Conservation (phyloP, 2,888 invertebrate genomes). For the Rhodophaea formosa region DNA sequence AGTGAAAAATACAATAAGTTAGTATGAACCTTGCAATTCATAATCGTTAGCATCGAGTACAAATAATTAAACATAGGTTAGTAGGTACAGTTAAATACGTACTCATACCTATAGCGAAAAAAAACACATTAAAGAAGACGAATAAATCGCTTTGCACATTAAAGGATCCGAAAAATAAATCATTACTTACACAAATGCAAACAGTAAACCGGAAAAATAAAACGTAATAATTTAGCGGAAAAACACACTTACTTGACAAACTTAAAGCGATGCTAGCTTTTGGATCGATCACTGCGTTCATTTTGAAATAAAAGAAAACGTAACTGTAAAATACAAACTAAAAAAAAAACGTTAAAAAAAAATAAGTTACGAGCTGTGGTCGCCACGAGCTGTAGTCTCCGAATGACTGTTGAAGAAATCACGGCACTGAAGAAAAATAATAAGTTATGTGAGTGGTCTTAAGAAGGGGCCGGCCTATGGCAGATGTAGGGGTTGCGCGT, state of each 20-base stretch:
- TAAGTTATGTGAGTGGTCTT: constrained; percentile 42
- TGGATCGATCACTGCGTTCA: background rate
- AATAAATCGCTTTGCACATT: background rate
- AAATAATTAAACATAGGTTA: too few species aligned
- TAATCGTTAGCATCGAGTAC: too few species aligned
- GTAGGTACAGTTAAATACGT: too few species aligned
- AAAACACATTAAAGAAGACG: background rate
- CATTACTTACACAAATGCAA: background rate
- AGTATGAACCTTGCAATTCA: too few species aligned
- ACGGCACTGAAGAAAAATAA: constrained; percentile 51
- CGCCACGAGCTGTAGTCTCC: constrained; percentile 37
- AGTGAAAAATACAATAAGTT: too few species aligned
- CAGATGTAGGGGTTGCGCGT: constrained; percentile 49
- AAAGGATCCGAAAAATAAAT: background rate
- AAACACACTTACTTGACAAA: constrained; percentile 5
- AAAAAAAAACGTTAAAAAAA: constrained; percentile 15
- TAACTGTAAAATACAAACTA: background rate
- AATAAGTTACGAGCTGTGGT: constrained; percentile 23
- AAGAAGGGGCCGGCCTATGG: constrained; percentile 46
- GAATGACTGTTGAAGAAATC: constrained; percentile 57
- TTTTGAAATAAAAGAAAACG: background rate
- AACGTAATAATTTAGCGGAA: background rate
- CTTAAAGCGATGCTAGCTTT: constrained; percentile 15
- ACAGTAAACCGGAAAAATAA: background rate
- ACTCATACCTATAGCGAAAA: background rate